A percentile compares a stretch with the other conserved stretches of the same genome.
Evolutionary conservation across 2,113 vertebrate genomes (phyloP).

Genomic region (Oncorhynchus tshawytscha): DNA sequence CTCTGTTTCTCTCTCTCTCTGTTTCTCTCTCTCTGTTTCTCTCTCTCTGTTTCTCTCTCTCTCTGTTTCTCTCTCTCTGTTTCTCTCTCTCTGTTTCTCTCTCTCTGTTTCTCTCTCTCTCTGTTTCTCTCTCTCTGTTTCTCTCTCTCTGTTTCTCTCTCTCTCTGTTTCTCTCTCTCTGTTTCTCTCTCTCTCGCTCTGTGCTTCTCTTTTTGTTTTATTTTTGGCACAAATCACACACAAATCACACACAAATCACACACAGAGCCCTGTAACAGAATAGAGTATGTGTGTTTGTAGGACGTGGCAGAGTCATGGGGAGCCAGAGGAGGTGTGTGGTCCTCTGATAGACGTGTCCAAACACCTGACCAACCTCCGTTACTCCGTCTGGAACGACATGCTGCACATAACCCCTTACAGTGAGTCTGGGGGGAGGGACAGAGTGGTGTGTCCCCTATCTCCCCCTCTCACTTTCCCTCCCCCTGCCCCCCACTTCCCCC

Average conservation of each 20-base stretch:
- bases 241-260: too few species aligned
- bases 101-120: too few species aligned
- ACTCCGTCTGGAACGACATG: constrained; percentile 58
- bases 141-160: too few species aligned
- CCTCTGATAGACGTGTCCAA: constrained; percentile 46
- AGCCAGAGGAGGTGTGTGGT: constrained; percentile 10
- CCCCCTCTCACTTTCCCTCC: too few species aligned
- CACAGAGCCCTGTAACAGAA: not conserved
- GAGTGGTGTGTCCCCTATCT: too few species aligned
- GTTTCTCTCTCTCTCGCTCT: too few species aligned
- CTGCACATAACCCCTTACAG: constrained; percentile 18
- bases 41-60: not conserved
- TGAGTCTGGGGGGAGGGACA: constrained; percentile 5
- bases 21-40: not conserved
- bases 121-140: too few species aligned
- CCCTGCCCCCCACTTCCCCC: too few species aligned
- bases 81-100: too few species aligned
- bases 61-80: not conserved
- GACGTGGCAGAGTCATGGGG: not conserved
- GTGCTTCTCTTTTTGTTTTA: too few species aligned
- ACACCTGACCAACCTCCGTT: constrained; percentile 53
- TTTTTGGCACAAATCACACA: not conserved
- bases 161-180: too few species aligned
- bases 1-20: too few species aligned
- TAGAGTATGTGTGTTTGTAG: constrained; percentile 15